These are phyloP conservation scores for Cavia aperea DNA, from an alignment of 2,113 vertebrate genomes.

Conservation along the genomic window DNA sequence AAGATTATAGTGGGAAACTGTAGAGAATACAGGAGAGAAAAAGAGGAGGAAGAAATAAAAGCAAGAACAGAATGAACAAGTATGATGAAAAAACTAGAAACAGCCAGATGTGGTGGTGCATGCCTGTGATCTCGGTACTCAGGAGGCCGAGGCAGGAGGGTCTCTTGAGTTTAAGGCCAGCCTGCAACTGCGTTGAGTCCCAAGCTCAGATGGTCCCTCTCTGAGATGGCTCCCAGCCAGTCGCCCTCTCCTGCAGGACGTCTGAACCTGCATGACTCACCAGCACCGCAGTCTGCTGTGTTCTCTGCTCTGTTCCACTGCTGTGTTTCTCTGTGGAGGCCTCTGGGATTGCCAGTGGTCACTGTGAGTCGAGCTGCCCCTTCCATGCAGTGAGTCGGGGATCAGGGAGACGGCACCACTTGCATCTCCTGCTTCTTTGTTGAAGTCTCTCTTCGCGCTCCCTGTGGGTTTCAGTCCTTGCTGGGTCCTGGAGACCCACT, in stretches of 20 bases:
- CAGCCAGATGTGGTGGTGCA: neutral
- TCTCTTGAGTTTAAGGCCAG: neutral
- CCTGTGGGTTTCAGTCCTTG: neutral
- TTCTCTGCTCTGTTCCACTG: neutral
- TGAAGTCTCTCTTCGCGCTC: neutral
- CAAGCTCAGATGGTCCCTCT: neutral
- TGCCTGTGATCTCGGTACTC: neutral
- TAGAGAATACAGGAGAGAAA: neutral
- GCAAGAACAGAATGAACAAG: neutral
- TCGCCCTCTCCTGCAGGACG: neutral
- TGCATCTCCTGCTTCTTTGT: neutral
- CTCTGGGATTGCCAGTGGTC: neutral
- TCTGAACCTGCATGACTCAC: neutral
- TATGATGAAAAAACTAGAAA: neutral
- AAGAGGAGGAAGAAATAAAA: neutral
- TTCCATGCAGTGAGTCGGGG: neutral
- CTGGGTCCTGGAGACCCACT: neutral
- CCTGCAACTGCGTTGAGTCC: neutral
- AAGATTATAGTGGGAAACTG: neutral
- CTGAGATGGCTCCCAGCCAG: neutral
- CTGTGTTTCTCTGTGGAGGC: neutral
- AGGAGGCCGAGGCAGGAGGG: neutral
- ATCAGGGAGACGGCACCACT: neutral
- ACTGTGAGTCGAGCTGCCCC: neutral
- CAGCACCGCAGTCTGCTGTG: neutral